A percentile compares a stretch with the other conserved stretches of the same genome.
These are phyloP conservation scores for Bovichtus diacanthus DNA, from an alignment of 2,797 vertebrate species.

Conservation along the genomic window DNA sequence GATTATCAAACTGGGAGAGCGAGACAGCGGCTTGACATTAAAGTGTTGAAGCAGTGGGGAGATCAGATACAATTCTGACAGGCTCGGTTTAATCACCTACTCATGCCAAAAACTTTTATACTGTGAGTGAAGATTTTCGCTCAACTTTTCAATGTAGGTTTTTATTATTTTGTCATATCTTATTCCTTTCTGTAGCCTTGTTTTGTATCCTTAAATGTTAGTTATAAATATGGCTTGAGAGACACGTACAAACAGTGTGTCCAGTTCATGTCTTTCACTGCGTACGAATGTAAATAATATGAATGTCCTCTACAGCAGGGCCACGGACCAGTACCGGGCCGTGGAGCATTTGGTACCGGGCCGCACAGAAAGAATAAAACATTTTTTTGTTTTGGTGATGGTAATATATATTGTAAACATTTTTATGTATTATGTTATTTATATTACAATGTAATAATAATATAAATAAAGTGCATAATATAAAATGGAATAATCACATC, in stretches of 20 bases:
- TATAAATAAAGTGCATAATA: too few species aligned
- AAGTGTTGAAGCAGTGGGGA: background rate
- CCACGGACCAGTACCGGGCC: too few species aligned
- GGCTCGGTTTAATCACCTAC: background rate
- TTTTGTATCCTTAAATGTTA: background rate
- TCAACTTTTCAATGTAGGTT: background rate
- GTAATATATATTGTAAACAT: too few species aligned
- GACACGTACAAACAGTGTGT: background rate
- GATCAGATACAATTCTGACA: background rate
- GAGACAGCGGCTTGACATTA: background rate
- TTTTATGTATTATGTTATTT: too few species aligned
- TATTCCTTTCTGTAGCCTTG: background rate
- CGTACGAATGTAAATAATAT: too few species aligned
- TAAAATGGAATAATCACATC: too few species aligned
- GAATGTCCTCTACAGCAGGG: too few species aligned
- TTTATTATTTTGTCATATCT: background rate
- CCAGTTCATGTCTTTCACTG: background rate
- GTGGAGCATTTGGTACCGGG: too few species aligned
- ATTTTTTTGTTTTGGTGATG: too few species aligned
- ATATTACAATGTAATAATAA: too few species aligned
- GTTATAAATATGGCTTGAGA: background rate
- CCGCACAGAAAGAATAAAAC: too few species aligned
- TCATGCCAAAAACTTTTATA: background rate
- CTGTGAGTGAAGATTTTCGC: background rate
- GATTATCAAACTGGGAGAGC: background rate